Evolutionary conservation across 2,888 invertebrate genomes (phyloP).

Genomic region (Pycnomerus fuliginosus): DNA sequence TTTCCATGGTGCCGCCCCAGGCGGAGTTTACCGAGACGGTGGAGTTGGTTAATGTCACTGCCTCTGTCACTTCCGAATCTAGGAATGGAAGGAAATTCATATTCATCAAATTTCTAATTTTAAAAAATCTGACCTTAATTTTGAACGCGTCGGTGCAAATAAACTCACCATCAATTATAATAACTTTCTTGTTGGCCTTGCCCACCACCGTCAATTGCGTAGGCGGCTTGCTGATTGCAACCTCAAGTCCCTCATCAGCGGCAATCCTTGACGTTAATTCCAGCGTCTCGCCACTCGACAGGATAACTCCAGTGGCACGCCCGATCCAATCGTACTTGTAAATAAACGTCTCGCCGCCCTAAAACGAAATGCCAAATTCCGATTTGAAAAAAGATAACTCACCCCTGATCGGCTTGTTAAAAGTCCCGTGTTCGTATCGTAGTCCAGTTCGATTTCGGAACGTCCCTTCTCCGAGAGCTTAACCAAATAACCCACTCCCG

Average conservation of each 20-base stretch:
- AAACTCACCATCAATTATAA: conserved; percentile 57
- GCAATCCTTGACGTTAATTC: conserved; percentile 76
- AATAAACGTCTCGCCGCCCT: conserved; percentile 84
- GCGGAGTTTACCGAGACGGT: conserved; percentile 74
- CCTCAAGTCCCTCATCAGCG: conserved; percentile 73
- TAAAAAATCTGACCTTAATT: too few relatives aligned
- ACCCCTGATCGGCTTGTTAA: conserved; percentile 81
- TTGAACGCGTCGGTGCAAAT: too few relatives aligned
- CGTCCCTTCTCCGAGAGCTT: conserved; percentile 86
- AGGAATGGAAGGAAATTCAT: conserved; percentile 22
- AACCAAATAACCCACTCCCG: conserved; percentile 88
- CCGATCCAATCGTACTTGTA: conserved; percentile 92
- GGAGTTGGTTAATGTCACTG: conserved; percentile 75
- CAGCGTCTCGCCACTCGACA: conserved; percentile 90
- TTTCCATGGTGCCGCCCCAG: conserved; percentile 72
- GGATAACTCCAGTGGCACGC: conserved; percentile 78
- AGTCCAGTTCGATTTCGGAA: conserved; percentile 85
- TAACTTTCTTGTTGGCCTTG: conserved; percentile 56
- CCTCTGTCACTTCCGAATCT: conserved; percentile 71
- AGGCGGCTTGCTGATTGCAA: conserved; percentile 60
- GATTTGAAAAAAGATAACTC: conserved; percentile 42
- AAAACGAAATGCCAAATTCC: conserved; percentile 38
- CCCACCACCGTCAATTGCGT: conserved; percentile 46
- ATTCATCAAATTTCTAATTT: background rate
- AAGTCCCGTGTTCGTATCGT: conserved; percentile 85